Evolutionary conservation across 2,113 vertebrate species (phyloP).

Genomic region (Ophiodon elongatus): DNA sequence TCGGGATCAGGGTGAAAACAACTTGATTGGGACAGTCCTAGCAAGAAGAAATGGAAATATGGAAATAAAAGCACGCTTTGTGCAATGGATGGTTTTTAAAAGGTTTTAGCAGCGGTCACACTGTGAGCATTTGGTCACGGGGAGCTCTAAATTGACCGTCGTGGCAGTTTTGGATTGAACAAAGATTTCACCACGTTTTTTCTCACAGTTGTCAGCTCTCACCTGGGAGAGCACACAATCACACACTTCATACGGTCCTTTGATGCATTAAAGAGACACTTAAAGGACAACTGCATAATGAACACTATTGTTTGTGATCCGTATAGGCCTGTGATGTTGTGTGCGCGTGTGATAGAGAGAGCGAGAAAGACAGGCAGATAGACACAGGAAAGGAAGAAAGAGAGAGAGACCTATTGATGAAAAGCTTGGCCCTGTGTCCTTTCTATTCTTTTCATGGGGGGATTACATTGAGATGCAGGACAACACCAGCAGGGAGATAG

Average conservation of each 20-base stretch:
- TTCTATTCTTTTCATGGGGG: conserved; percentile 43
- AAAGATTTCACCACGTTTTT: background rate
- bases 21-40: background rate
- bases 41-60: background rate
- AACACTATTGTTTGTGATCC: background rate
- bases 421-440: conserved; percentile 45
- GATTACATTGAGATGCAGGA: conserved; percentile 74
- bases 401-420: conserved; percentile 40
- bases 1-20: background rate
- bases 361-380: conserved; percentile 9
- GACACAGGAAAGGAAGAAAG: conserved; percentile 20
- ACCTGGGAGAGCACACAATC: background rate
- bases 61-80: background rate
- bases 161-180: background rate
- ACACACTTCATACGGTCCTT: background rate
- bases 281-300: background rate
- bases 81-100: background rate
- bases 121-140: background rate
- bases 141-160: background rate
- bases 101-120: background rate
- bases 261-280: conserved; percentile 18
- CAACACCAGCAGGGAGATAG: conserved; percentile 60
- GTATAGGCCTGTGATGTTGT: background rate
- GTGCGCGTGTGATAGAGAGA: conserved; percentile 9
- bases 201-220: background rate